phyloP scores from a whole-genome alignment of 2,113 vertebrate species.

The Neolamprologus hecqui region DNA sequence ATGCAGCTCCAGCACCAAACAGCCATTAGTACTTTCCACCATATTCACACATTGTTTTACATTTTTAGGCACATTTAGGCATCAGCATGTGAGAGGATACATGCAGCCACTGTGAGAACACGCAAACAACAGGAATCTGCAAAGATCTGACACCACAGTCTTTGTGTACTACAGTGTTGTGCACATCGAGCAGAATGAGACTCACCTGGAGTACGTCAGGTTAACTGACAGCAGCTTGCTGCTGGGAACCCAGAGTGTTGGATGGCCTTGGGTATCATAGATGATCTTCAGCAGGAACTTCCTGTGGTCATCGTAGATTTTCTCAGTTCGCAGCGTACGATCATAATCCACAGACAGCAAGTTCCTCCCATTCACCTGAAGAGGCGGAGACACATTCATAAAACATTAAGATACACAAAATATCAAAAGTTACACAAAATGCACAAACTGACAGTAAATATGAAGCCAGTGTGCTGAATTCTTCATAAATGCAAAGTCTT shows the following conservation, averaged over 20 bases:
- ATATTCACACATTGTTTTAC: background rate
- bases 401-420: background rate
- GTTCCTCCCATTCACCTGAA: constrained; percentile 96
- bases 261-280: constrained; percentile 90
- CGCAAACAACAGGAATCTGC: background rate
- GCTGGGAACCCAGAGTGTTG: constrained; percentile 93
- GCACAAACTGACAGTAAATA: background rate
- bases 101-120: background rate
- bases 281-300: constrained; percentile 95
- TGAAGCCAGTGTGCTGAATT: background rate
- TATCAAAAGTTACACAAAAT: background rate
- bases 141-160: fast-evolving
- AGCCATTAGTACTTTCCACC: background rate
- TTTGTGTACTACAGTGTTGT: fast-evolving
- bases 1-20: background rate
- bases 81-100: background rate
- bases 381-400: background rate
- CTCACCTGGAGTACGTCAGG: constrained; percentile 85
- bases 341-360: constrained; percentile 97
- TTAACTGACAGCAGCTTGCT: constrained; percentile 96
- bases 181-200: background rate
- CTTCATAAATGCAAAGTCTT: background rate
- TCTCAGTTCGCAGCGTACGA: constrained; percentile 87
- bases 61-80: background rate
- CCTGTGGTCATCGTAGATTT: constrained; percentile 97